phyloP scores from a whole-genome alignment of 2,797 vertebrate species.

The Clarias pachynema region DNA sequence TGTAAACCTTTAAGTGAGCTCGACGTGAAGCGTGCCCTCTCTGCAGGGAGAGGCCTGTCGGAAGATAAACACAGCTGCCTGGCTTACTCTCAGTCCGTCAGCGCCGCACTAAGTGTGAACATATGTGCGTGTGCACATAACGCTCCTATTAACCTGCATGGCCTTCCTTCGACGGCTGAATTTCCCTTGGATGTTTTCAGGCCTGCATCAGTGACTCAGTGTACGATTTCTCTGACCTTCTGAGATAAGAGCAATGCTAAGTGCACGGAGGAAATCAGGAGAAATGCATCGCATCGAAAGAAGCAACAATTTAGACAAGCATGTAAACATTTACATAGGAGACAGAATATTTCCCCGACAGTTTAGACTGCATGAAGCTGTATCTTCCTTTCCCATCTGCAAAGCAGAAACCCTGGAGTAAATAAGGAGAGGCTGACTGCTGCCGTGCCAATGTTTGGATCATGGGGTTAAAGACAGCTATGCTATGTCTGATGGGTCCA shows the following conservation, averaged over 20 bases:
- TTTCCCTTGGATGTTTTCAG: not conserved
- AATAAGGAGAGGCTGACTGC: constrained; percentile 5
- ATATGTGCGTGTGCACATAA: constrained; percentile 9
- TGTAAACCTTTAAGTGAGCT: not conserved
- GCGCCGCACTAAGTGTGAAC: constrained; percentile 39
- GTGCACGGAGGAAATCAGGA: not conserved
- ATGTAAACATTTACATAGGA: constrained; percentile 37
- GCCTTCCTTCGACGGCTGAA: not conserved
- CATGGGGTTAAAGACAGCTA: constrained; percentile 6
- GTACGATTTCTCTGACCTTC: not conserved
- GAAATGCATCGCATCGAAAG: not conserved
- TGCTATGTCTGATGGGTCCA: not conserved
- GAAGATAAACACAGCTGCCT: constrained; percentile 78
- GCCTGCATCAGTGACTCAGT: not conserved
- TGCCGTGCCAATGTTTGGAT: not conserved
- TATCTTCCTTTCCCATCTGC: not conserved
- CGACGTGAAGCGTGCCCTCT: not conserved
- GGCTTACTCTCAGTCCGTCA: constrained; percentile 34
- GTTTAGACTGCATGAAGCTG: not conserved
- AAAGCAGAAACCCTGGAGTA: not conserved
- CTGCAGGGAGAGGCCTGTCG: constrained; percentile 11
- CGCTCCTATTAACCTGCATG: constrained; percentile 6
- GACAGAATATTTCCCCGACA: constrained; percentile 10
- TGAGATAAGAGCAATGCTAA: not conserved
- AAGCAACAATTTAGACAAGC: constrained; percentile 24